Percentiles rank a stretch among this genome's conserved stretches.
Evolutionary conservation across 1,140 invertebrate genomes (phyloP).

Genomic region (Drosophila pachea): DNA sequence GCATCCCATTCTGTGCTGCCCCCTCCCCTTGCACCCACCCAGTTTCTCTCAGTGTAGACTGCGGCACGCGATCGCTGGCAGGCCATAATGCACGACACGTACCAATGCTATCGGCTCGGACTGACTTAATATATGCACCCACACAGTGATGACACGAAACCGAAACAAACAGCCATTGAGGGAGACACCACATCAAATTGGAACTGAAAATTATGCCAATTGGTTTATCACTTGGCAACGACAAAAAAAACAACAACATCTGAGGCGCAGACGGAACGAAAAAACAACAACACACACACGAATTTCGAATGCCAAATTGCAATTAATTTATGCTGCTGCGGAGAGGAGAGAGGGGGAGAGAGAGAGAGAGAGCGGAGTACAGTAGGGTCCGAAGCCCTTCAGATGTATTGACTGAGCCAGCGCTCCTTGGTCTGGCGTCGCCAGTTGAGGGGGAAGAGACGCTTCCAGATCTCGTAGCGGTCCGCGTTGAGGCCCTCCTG

Average conservation of each 20-base stretch:
- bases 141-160: slow-evolving; percentile 67
- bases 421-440: slow-evolving; percentile 64
- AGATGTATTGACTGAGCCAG: slow-evolving; percentile 39
- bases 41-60: slow-evolving; percentile 44
- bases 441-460: slow-evolving; percentile 80
- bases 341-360: too few species aligned
- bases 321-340: slow-evolving; percentile 43
- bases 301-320: slow-evolving; percentile 51
- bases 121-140: slow-evolving; percentile 72
- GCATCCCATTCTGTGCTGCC: not conserved
- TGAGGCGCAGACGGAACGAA: slow-evolving; percentile 20
- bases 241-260: slow-evolving; percentile 5
- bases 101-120: slow-evolving; percentile 35
- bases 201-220: slow-evolving; percentile 66
- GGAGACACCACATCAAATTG: slow-evolving; percentile 57
- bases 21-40: not conserved
- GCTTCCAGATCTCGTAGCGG: slow-evolving; percentile 81
- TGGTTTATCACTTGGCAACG: slow-evolving; percentile 70
- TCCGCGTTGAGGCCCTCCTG: slow-evolving; percentile 80
- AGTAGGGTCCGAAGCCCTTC: slow-evolving; percentile 36
- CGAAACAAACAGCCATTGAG: slow-evolving; percentile 26
- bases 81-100: slow-evolving; percentile 59
- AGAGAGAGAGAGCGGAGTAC: slow-evolving; percentile 46
- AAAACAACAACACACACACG: slow-evolving; percentile 9
- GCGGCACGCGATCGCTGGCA: slow-evolving; percentile 62